A percentile compares a stretch with the other conserved stretches of the same genome.
Conservation (phyloP, 2,113 vertebrate species). For the Corythornis vintsioides region DNA sequence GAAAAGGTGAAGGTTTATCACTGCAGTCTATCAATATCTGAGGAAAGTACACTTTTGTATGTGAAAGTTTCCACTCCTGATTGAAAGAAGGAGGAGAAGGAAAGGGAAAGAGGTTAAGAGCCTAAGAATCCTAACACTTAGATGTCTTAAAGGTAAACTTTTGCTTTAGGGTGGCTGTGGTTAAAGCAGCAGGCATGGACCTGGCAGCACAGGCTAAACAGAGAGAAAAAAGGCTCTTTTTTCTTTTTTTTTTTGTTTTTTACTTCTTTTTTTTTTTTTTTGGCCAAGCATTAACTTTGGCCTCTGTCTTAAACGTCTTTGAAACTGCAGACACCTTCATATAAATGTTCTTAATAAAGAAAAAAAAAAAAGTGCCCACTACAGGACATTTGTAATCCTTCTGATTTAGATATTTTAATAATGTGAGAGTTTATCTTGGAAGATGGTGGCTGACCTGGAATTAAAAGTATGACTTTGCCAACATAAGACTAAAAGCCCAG, state of each 20-base stretch:
- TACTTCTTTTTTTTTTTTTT: neutral
- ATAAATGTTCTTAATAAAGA: constrained; percentile 59
- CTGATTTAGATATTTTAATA: constrained; percentile 68
- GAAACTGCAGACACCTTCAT: constrained; percentile 50
- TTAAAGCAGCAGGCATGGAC: constrained; percentile 28
- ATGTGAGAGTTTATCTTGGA: constrained; percentile 56
- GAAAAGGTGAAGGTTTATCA: neutral
- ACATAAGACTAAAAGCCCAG: neutral
- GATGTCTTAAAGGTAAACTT: constrained; percentile 43
- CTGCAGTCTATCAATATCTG: neutral
- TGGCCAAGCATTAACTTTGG: neutral
- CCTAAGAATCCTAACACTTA: neutral
- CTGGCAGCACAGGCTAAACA: constrained; percentile 11
- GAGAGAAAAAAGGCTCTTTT: neutral
- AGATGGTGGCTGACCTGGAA: constrained; percentile 47
- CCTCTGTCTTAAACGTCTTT: constrained; percentile 28
- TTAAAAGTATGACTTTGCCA: constrained; percentile 35
- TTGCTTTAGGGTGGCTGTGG: constrained; percentile 23
- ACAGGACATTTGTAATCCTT: constrained; percentile 40
- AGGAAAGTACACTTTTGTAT: neutral
- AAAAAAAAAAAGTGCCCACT: neutral
- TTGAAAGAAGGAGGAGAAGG: neutral
- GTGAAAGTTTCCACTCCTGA: constrained; percentile 7
- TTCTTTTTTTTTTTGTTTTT: neutral
- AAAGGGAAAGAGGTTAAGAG: neutral